Conservation (phyloP, 2,888 invertebrate genomes). For the Tanypteryx hageni region DNA sequence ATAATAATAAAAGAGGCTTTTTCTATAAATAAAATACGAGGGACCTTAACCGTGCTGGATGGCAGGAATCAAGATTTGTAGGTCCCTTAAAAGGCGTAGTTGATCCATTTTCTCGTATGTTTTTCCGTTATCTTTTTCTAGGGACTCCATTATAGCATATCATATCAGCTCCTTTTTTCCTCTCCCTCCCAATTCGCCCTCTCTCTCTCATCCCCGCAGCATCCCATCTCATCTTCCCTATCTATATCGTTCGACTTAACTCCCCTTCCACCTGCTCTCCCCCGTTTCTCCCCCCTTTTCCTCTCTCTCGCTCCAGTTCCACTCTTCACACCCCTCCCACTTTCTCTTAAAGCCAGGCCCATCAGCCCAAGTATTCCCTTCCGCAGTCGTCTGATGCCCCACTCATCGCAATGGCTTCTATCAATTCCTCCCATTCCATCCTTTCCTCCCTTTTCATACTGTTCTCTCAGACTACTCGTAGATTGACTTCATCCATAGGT, state of each 20-base stretch:
- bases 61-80: conserved; percentile 61
- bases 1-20: not conserved
- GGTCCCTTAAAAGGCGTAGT: conserved; percentile 44
- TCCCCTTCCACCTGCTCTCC: not conserved
- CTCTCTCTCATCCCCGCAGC: conserved; percentile 18
- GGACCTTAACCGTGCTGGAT: conserved; percentile 11
- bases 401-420: conserved; percentile 23
- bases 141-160: conserved; percentile 6
- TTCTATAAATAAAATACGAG: conserved; percentile 57
- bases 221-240: conserved; percentile 34
- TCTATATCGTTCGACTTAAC: conserved; percentile 35
- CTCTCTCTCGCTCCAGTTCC: not conserved
- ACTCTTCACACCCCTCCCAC: not conserved
- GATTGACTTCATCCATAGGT: too few relatives aligned
- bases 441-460: too few relatives aligned
- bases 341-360: not conserved
- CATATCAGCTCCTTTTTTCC: not conserved
- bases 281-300: not conserved
- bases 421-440: not conserved
- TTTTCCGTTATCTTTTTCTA: conserved; percentile 30
- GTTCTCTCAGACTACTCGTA: too few relatives aligned
- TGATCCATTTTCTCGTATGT: conserved; percentile 54
- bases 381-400: conserved; percentile 14
- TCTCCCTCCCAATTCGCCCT: too few relatives aligned
- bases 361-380: conserved; percentile 42